phyloP scores from a whole-genome alignment of 1,140 invertebrate species.

The Anastrepha ludens region DNA sequence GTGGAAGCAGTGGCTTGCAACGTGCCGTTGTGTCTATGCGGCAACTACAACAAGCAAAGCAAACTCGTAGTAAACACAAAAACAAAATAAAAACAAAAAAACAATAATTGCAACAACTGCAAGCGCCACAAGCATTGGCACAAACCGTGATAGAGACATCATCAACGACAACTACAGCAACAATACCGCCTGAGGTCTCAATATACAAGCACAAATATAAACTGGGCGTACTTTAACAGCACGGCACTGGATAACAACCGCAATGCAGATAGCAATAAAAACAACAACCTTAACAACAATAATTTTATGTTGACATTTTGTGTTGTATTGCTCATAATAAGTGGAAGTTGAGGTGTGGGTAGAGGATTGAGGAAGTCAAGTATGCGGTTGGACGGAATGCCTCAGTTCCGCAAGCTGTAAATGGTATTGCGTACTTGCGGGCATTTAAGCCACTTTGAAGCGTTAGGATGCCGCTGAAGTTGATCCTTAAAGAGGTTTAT shows the following conservation, averaged over 20 bases:
- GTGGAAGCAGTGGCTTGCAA: background rate
- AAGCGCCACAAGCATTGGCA: background rate
- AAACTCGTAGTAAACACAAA: background rate
- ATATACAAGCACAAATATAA: background rate
- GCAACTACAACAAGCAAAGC: background rate
- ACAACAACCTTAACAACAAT: background rate
- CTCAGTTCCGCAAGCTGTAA: too few species aligned
- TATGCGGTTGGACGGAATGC: too few species aligned
- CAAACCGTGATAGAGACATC: constrained; percentile 39
- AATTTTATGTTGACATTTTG: constrained; percentile 39
- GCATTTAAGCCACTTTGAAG: too few species aligned
- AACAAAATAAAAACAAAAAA: background rate
- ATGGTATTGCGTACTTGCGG: too few species aligned
- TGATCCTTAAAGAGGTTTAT: too few species aligned
- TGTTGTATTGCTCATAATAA: background rate
- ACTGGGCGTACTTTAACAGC: background rate
- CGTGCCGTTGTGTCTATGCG: too few species aligned
- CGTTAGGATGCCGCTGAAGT: too few species aligned
- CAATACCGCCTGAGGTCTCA: background rate
- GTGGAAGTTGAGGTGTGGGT: too few species aligned
- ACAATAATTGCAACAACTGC: background rate
- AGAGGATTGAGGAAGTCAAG: too few species aligned
- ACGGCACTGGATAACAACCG: background rate
- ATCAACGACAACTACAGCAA: background rate
- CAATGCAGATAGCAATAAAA: constrained; percentile 40